Percentiles rank a stretch among this genome's conserved stretches.
These are phyloP conservation scores for Pteropus rufus DNA, from an alignment of 2,797 vertebrate genomes.

Conservation along the genomic window DNA sequence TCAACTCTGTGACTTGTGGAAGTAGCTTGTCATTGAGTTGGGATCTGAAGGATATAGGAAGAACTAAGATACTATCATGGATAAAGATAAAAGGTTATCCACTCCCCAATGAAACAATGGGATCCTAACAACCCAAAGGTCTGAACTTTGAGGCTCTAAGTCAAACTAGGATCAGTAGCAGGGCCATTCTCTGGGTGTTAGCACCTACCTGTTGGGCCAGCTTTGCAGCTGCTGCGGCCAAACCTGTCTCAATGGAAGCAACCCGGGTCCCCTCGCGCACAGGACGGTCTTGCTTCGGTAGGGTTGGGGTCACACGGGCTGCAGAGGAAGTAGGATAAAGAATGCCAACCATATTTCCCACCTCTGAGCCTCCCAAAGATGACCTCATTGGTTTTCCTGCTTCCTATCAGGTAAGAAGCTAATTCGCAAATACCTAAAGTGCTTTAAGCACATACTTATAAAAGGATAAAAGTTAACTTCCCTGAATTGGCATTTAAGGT, in stretches of 20 bases:
- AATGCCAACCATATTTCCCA: constrained; percentile 7
- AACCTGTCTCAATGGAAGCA: constrained; percentile 95
- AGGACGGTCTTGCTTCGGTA: constrained; percentile 94
- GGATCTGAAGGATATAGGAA: neutral
- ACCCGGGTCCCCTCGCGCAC: constrained; percentile 94
- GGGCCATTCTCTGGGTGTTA: neutral
- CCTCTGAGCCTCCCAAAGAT: neutral
- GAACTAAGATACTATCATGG: neutral
- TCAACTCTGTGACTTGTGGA: constrained; percentile 3
- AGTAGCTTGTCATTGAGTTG: constrained; percentile 20
- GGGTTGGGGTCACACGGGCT: constrained; percentile 94
- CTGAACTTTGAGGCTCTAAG: constrained; percentile 17
- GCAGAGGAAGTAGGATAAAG: constrained; percentile 37
- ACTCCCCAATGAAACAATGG: neutral
- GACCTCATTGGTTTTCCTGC: neutral
- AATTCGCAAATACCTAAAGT: constrained; percentile 10
- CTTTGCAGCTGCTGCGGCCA: constrained; percentile 95
- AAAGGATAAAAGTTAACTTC: constrained; percentile 28
- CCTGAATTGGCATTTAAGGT: constrained; percentile 25
- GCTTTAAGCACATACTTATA: neutral
- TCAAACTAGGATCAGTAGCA: neutral
- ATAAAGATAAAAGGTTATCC: constrained; percentile 34
- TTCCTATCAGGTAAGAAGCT: neutral
- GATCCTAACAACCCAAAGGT: neutral
- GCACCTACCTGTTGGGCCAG: constrained; percentile 91